Base-by-base conservation (phyloP, 2,113 vertebrate genomes). In the Apistogramma diplotaenia region DNA sequence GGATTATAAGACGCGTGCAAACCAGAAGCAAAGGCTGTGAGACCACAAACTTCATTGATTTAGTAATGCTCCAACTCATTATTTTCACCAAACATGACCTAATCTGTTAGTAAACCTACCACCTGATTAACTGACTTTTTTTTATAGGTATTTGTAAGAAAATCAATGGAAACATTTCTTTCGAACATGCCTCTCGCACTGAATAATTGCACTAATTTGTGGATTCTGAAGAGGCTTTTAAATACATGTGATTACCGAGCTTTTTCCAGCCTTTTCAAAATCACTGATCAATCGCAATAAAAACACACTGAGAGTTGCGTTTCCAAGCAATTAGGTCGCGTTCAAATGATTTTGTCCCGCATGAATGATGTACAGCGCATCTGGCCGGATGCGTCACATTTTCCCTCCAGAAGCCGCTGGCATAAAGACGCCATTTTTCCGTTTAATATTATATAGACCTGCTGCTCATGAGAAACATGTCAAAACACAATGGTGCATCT, bases 381-480 rank as follows among this genome's bases (percentile, higher is more conserved):
- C 54, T 78, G 74, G 56, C 13, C 55, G 74, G 43, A 62, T 61
- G 57, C 61, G 37, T 58, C 56, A 8, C 53, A 31, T 56, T 87
- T 80, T 73, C 61, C 29, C 37, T 67, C 6, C 54, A 33, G 76
- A 59, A 73, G 29, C 29, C 40, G 9, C 61, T 65, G 54, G 62
- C 76, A 55, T 4, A 57, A 56, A 37, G 74, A 23, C 21, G 31
- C 27, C 65, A 67, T 31, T 53, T 53, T 67, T n/a, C 46, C 19
- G 33, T 74, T 89, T 81, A 81, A 85, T 86, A 74, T 89, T 87
- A 31, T 40, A 89, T 51, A 58, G 33, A 61, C 76, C 67, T 85
- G 79, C 73, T 89, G 86, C 76, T 76, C 70, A 35, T 46, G 55
- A 65, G 76, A 71, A 81, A 74, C 54, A 59, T 86, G 78, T 85